These are phyloP conservation scores for Nycticryphes semicollaris DNA, from an alignment of 2,113 vertebrate species.

Conservation along the genomic window DNA sequence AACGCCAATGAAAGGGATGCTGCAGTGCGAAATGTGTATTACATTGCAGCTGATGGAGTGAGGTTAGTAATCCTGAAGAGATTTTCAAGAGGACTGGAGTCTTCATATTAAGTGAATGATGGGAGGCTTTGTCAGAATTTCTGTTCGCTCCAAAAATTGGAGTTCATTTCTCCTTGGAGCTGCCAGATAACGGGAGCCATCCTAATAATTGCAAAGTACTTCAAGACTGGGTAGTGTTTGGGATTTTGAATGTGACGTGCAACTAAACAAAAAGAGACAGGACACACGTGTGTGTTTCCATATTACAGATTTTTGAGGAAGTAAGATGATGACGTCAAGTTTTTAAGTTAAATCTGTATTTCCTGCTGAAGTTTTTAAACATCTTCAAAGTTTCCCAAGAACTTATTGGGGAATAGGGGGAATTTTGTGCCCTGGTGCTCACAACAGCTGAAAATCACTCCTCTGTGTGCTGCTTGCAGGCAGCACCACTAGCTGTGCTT, in stretches of 20 bases:
- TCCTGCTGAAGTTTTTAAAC: not conserved
- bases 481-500: accelerated
- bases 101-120: not conserved
- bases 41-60: not conserved
- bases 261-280: not conserved
- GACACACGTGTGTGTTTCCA: not conserved
- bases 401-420: not conserved
- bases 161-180: not conserved
- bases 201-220: not conserved
- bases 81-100: not conserved
- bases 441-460: not conserved
- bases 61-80: not conserved
- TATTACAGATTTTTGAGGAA: not conserved
- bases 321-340: not conserved
- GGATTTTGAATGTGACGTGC: not conserved
- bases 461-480: accelerated
- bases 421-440: not conserved
- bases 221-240: not conserved
- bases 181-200: not conserved
- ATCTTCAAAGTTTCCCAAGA: not conserved
- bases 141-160: not conserved
- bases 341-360: not conserved
- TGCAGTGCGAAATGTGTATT: not conserved
- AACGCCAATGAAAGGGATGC: not conserved
- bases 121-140: not conserved